Conservation (phyloP, 2,113 vertebrate species). For the Menidia beryllina region DNA sequence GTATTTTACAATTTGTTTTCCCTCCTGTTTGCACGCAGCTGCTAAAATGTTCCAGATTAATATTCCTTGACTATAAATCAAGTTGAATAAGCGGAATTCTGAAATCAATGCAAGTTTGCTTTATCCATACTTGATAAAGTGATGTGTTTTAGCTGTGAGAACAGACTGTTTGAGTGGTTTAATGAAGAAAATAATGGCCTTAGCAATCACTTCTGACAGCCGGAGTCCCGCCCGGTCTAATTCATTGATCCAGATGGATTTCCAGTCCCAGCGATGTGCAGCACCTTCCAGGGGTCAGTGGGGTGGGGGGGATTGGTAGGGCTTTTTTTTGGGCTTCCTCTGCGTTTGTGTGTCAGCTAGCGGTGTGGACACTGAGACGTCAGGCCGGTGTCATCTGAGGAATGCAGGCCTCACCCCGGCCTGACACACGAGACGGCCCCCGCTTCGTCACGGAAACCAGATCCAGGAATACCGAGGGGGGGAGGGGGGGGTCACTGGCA, state of each 20-base stretch:
- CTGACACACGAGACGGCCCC: slow-evolving; percentile 62
- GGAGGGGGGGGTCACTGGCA: slow-evolving; percentile 19
- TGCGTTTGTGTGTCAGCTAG: slow-evolving; percentile 28
- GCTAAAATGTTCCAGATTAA: no score
- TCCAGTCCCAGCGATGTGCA: slow-evolving; percentile 3
- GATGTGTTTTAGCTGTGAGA: no score
- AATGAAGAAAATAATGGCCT: background rate
- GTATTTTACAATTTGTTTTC: no score
- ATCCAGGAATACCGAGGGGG: slow-evolving; percentile 55
- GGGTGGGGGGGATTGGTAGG: slow-evolving; percentile 4
- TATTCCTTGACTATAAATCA: no score
- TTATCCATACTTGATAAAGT: no score
- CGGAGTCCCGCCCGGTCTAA: background rate
- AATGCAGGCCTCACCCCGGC: slow-evolving; percentile 66
- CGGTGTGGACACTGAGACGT: slow-evolving; percentile 44
- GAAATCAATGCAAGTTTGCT: no score
- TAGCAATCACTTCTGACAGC: background rate
- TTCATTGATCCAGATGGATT: slow-evolving; percentile 32
- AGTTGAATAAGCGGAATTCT: no score
- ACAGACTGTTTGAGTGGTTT: no score
- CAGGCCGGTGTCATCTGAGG: slow-evolving; percentile 66
- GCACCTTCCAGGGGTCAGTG: slow-evolving; percentile 35
- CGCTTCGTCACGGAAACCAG: slow-evolving; percentile 56
- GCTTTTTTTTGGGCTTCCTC: slow-evolving; percentile 21
- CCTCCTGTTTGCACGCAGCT: no score